phyloP scores from a whole-genome alignment of 2,113 vertebrate genomes.

The Odocoileus hemionus region DNA sequence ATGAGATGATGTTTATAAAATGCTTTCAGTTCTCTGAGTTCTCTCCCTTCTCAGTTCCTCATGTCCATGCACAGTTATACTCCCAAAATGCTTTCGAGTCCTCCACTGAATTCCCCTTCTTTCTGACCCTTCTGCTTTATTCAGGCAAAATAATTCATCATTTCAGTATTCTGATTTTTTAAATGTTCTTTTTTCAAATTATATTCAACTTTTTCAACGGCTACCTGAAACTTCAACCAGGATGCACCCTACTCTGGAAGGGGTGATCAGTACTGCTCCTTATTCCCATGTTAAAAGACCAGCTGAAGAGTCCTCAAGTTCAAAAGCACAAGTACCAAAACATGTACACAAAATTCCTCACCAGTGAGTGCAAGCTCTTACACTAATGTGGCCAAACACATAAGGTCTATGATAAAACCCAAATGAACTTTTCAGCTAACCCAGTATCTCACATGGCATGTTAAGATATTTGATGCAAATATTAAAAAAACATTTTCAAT shows the following conservation, averaged over 20 bases:
- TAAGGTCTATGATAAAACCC: neutral
- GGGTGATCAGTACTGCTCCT: neutral
- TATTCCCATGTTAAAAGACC: neutral
- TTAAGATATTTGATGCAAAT: neutral
- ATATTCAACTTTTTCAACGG: neutral
- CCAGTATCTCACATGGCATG: neutral
- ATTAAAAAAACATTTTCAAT: neutral
- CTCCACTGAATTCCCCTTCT: neutral
- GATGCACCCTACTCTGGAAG: neutral
- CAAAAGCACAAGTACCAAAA: neutral
- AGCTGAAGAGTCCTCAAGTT: neutral
- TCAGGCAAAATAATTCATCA: neutral
- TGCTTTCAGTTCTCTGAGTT: neutral
- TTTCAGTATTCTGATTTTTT: neutral
- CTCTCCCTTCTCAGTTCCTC: neutral
- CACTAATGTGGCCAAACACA: neutral
- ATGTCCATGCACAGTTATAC: neutral
- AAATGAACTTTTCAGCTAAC: neutral
- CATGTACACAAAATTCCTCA: neutral
- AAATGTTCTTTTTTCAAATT: neutral
- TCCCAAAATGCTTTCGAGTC: neutral
- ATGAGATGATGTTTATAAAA: slow-evolving; percentile 10
- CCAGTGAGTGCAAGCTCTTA: neutral
- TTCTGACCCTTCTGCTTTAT: neutral
- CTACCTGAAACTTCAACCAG: neutral